phyloP scores from a whole-genome alignment of 2,797 vertebrate species.

The Amniataba percoides region DNA sequence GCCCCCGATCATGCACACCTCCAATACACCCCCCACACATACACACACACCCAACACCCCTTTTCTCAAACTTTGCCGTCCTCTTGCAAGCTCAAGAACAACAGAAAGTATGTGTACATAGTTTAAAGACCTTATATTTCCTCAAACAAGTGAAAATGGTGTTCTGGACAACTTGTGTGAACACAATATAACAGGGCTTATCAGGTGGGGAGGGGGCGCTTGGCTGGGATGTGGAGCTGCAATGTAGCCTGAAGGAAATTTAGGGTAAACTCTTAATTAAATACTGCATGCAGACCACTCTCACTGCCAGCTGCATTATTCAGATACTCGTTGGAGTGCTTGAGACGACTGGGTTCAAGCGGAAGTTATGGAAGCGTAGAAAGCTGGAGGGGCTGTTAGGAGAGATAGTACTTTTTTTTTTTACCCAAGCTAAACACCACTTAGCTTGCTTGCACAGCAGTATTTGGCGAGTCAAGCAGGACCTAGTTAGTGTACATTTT shows the following conservation, averaged over 20 bases:
- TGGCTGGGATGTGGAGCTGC: background rate
- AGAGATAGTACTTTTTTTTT: constrained; percentile 38
- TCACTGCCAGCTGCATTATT: constrained; percentile 74
- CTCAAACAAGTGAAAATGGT: constrained; percentile 9
- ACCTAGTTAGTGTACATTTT: constrained; percentile 24
- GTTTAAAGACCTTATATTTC: background rate
- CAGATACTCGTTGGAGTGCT: constrained; percentile 46
- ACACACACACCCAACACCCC: background rate
- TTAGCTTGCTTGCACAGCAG: constrained; percentile 38
- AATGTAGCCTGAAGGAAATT: constrained; percentile 38
- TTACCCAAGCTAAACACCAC: constrained; percentile 52
- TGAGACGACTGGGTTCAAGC: constrained; percentile 49
- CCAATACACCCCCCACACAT: constrained; percentile 24
- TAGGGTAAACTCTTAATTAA: constrained; percentile 75
- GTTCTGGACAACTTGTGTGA: constrained; percentile 1
- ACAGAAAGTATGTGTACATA: background rate
- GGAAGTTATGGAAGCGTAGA: constrained; percentile 35
- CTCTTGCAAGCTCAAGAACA: constrained; percentile 9
- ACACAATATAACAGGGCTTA: constrained; percentile 22
- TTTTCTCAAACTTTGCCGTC: constrained; percentile 21
- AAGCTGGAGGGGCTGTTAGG: constrained; percentile 48
- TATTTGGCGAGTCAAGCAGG: constrained; percentile 39
- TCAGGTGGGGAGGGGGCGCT: background rate
- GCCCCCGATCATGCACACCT: constrained; percentile 49
- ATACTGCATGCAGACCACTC: constrained; percentile 67